Evolutionary conservation across 2,797 vertebrate species (phyloP).

Genomic region (Karalla daura): DNA sequence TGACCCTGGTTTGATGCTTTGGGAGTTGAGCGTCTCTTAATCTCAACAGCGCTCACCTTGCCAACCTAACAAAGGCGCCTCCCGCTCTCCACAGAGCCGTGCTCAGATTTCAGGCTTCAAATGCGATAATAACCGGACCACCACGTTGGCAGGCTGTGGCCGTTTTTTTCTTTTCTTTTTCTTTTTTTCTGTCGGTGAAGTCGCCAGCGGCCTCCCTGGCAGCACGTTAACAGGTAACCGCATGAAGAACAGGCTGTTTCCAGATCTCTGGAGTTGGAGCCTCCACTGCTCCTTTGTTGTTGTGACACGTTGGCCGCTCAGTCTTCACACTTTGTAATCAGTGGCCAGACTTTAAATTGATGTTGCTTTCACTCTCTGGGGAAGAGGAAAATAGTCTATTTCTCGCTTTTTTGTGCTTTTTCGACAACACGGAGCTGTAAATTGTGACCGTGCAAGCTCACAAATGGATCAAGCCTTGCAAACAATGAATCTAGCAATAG

Average conservation of each 20-base stretch:
- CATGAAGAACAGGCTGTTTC: slow-evolving; percentile 37
- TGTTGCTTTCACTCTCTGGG: slow-evolving; percentile 33
- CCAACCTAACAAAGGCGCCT: slow-evolving; percentile 44
- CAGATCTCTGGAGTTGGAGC: slow-evolving; percentile 25
- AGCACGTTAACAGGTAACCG: slow-evolving; percentile 49
- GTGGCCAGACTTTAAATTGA: slow-evolving; percentile 33
- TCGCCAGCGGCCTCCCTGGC: slow-evolving; percentile 49
- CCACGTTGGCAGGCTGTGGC: slow-evolving; percentile 30
- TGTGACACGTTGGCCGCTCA: slow-evolving; percentile 27
- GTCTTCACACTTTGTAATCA: slow-evolving; percentile 49
- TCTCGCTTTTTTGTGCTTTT: slow-evolving; percentile 4
- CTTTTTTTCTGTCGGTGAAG: slow-evolving; percentile 37
- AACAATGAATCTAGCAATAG: not conserved
- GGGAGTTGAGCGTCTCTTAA: slow-evolving; percentile 59
- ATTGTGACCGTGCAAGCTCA: not conserved
- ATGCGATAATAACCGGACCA: slow-evolving; percentile 30
- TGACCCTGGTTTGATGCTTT: slow-evolving; percentile 57
- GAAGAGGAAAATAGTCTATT: slow-evolving; percentile 5
- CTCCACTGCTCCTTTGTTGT: slow-evolving; percentile 23
- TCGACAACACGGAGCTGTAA: not conserved
- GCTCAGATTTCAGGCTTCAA: slow-evolving; percentile 40
- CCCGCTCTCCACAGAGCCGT: slow-evolving; percentile 22
- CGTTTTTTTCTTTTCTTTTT: too few relatives aligned
- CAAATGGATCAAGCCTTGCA: slow-evolving; percentile 1
- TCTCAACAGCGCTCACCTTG: slow-evolving; percentile 64